Evolutionary conservation across 2,797 vertebrate species (phyloP).

Genomic region (Pangasius sanitwongsei): DNA sequence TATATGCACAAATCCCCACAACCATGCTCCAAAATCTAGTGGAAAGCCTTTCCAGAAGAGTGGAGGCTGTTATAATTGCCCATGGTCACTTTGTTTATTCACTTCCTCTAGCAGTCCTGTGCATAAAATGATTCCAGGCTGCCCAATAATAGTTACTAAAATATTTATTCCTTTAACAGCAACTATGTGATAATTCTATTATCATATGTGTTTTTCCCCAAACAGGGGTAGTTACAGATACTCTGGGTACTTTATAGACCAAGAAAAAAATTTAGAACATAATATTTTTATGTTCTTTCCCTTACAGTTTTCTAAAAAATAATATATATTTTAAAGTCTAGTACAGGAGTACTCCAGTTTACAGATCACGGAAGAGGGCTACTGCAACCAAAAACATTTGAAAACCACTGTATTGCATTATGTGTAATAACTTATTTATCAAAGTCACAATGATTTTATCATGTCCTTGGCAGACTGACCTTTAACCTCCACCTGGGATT

Average conservation of each 20-base stretch:
- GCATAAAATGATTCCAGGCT: background rate
- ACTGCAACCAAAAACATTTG: background rate
- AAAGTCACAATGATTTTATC: background rate
- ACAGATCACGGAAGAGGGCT: background rate
- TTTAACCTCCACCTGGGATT: constrained; percentile 82
- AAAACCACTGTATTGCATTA: background rate
- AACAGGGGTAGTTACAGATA: background rate
- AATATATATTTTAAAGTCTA: background rate
- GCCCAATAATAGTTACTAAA: background rate
- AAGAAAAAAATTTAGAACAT: no score
- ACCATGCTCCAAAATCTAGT: background rate
- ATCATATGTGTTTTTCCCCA: background rate
- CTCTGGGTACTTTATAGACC: background rate
- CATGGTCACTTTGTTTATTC: background rate
- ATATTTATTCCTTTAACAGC: background rate
- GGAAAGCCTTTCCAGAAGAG: background rate
- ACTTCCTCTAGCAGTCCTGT: background rate
- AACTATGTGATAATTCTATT: background rate
- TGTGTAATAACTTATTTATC: background rate
- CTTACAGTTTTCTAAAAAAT: no score
- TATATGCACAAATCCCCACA: background rate
- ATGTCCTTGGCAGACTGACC: constrained; percentile 67
- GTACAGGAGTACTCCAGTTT: background rate
- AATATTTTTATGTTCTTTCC: no score
- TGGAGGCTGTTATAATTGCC: background rate